phyloP scores from a whole-genome alignment of 2,888 invertebrate genomes.

The Ennomos fuscantarius region DNA sequence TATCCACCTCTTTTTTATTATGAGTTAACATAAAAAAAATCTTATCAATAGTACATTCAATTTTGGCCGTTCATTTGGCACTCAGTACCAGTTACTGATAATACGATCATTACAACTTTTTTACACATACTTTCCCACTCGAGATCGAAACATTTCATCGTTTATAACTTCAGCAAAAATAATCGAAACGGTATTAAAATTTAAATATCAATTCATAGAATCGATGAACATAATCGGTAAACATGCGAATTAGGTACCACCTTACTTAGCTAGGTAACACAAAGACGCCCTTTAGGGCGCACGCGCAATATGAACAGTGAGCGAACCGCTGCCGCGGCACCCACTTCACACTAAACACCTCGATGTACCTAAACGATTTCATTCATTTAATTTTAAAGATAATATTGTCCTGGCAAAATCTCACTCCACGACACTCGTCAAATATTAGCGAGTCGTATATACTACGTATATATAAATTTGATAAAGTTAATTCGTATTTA shows the following conservation, averaged over 20 bases:
- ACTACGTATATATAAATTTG: conserved; percentile 83
- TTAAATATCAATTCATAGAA: conserved; percentile 47
- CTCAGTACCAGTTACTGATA: conserved; percentile 59
- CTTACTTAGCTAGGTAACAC: conserved; percentile 35
- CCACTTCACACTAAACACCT: conserved; percentile 60
- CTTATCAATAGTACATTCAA: conserved; percentile 62
- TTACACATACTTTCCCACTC: conserved; percentile 57
- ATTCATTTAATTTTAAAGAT: conserved; percentile 67
- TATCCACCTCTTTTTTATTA: conserved; percentile 62
- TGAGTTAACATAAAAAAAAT: conserved; percentile 65
- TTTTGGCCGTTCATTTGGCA: conserved; percentile 67
- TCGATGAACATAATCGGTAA: conserved; percentile 34
- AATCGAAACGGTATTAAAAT: conserved; percentile 47
- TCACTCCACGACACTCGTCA: conserved; percentile 83
- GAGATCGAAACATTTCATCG: conserved; percentile 50
- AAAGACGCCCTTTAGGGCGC: conserved; percentile 39
- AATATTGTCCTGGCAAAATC: conserved; percentile 84
- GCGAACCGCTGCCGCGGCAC: conserved; percentile 29
- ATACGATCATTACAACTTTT: conserved; percentile 57
- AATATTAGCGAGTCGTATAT: conserved; percentile 80
- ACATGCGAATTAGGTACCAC: conserved; percentile 30
- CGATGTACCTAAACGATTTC: conserved; percentile 66
- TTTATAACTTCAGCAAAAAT: conserved; percentile 49
- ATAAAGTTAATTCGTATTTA: conserved; percentile 83
- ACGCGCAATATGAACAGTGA: conserved; percentile 33